phyloP scores from a whole-genome alignment of 2,797 vertebrate genomes.

The Hydrolagus colliei region DNA sequence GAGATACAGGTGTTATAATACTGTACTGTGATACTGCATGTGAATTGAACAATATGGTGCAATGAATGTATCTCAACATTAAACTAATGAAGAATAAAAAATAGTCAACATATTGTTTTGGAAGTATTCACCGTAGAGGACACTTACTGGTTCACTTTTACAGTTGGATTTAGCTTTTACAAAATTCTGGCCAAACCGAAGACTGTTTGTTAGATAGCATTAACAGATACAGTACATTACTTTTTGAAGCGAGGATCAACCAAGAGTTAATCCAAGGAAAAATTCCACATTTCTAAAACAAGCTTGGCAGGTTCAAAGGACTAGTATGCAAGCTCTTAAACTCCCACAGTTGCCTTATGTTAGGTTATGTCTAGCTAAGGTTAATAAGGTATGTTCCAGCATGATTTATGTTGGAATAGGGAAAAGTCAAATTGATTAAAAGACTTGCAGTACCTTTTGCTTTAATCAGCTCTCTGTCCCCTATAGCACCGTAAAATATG shows the following conservation, averaged over 20 bases:
- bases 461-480: slow-evolving; percentile 11
- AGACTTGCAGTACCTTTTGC: background rate
- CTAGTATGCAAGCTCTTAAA: background rate
- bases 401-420: slow-evolving; percentile 10
- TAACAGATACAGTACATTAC: background rate
- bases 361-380: background rate
- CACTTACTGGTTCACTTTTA: too few relatives aligned
- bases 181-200: background rate
- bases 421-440: slow-evolving; percentile 5
- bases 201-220: background rate
- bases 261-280: background rate
- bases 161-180: background rate
- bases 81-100: too few relatives aligned
- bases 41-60: too few relatives aligned
- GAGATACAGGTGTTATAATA: too few relatives aligned
- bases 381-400: background rate
- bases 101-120: too few relatives aligned
- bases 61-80: too few relatives aligned
- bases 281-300: background rate
- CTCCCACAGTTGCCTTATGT: background rate
- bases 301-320: background rate
- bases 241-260: background rate
- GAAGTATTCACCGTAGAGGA: too few relatives aligned
- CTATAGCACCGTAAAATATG: background rate
- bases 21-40: too few relatives aligned